Base-by-base conservation (phyloP, 2,888 invertebrate genomes). In the Drosophila hamatofila region DNA sequence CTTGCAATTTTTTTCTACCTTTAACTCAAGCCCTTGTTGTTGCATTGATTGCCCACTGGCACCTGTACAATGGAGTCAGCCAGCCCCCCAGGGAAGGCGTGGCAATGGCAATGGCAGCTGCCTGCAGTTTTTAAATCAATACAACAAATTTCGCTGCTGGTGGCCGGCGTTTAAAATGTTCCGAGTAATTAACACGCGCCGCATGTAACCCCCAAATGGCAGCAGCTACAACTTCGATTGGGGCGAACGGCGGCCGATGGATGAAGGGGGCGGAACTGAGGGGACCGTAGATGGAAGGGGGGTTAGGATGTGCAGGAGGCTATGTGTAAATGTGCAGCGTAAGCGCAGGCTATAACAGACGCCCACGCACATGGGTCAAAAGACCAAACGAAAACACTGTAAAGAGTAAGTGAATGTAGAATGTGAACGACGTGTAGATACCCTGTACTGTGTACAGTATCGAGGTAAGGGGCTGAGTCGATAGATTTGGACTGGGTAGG, bases 121-220 rank as follows among this genome's bases (percentile, higher is more conserved):
- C 11, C 39, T 55, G 56, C 68, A 44, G 61, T 71, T 84, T 84
- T 84, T 84, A 88, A 84, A 84, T 84, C 84, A 84, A 84, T 84
- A 84, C 84, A 84, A 84, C 82, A 84, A 83, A 83, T 87, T 78
- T 83, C 82, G 72, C 84, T 75, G 78, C 60, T 71, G 77, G 52
- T 78, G 86, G 76, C 72, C 78, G 73, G 80, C 84, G 88, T 83
- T 85, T 85, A 85, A 85, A 85, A 88, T 85, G 84, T 85, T 85
- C 85, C 88, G 86, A 85, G 84, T 85, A 85, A 85, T 85, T 85
- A 85, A 85, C 84, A 88, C 88, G 84, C 81, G 81, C 85, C 86
- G 85, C 79, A 83, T 88, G 83, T 83, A 85, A 81, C 85, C 85
- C 83, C 85, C 84, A 85, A 83, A 84, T 84, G 83, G 80, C 63